Conservation (phyloP, 2,797 vertebrate genomes). For the Amblyopsis hoosieri region DNA sequence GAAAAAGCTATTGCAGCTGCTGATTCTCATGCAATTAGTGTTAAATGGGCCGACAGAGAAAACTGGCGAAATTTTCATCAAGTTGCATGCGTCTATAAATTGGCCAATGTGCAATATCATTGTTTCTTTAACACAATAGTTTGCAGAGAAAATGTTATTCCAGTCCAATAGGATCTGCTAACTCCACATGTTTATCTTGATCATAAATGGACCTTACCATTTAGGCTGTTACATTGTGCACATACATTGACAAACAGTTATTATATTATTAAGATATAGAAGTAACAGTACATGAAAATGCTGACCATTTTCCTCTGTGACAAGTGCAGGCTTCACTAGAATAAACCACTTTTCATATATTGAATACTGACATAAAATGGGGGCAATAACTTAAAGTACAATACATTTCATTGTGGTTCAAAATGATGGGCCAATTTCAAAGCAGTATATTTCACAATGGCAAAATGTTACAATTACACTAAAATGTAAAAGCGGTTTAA, state of each 20-base stretch:
- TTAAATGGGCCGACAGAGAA: too few relatives aligned
- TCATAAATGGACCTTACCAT: slow-evolving; percentile 1
- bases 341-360: slow-evolving; percentile 10
- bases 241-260: neutral
- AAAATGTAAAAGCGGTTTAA: too few relatives aligned
- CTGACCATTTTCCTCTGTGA: neutral
- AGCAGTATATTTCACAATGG: too few relatives aligned
- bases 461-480: too few relatives aligned
- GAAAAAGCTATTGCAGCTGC: slow-evolving; percentile 1
- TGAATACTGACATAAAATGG: neutral
- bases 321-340: slow-evolving; percentile 12
- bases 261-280: neutral
- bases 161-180: neutral
- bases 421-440: too few relatives aligned
- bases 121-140: slow-evolving; percentile 9
- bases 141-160: slow-evolving; percentile 4
- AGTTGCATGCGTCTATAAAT: too few relatives aligned
- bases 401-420: too few relatives aligned
- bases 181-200: neutral
- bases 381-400: too few relatives aligned
- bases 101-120: too few relatives aligned
- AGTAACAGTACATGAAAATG: neutral
- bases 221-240: neutral
- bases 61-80: too few relatives aligned
- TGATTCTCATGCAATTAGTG: neutral